Evolutionary conservation across 2,113 vertebrate species (phyloP), one percentile per base, ranked within the genome.

Genomic region (Halichoeres trimaculatus): DNA sequence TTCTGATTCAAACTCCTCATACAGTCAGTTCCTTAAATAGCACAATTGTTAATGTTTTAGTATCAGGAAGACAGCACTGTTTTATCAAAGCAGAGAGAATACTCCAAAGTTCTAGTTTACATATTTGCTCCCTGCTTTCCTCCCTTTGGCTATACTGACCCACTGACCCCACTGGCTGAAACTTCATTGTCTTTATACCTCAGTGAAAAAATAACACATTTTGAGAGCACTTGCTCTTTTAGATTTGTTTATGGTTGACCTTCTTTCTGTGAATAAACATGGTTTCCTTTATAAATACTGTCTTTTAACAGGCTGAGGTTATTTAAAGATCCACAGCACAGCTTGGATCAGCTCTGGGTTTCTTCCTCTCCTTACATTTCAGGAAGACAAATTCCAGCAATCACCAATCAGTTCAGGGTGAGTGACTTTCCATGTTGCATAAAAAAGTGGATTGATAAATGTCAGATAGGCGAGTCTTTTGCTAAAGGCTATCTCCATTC

Each of bases 361-460:
- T 47, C 14, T 43, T 43, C 13, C 16, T 13, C 16, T 16, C 13
- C 45, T 48, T 22, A n/a, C 16, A 20, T 23, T 51, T 48, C 20
- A 36, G 43, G 24, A 26, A 24, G 36, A 22, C 53, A 64, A 53
- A 61, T 34, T 74, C 20, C 10, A 61, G 34, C 41, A 68, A 35
- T 22, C n/a, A 59, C 43, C 41, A 53, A 35, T 70, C 67, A 43
- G 8, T 17, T 71, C 11, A 20, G 8, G 17, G 34, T 47, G 22
- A 12, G 14, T 59, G 19, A 22, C 52, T 56, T 50, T 63, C 51
- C 5, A 26, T 62, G 16, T 11, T 6, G 6, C 8, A 26, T 3
- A 36, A 65, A 40, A 9, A 14, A 69, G 38, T 12, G 11, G 35
- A 47, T 52, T 14, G 13, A 54, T 36, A 11, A 36, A 17, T 1